Conservation (phyloP, 2,113 vertebrate genomes). For the Colossoma macropomum region DNA sequence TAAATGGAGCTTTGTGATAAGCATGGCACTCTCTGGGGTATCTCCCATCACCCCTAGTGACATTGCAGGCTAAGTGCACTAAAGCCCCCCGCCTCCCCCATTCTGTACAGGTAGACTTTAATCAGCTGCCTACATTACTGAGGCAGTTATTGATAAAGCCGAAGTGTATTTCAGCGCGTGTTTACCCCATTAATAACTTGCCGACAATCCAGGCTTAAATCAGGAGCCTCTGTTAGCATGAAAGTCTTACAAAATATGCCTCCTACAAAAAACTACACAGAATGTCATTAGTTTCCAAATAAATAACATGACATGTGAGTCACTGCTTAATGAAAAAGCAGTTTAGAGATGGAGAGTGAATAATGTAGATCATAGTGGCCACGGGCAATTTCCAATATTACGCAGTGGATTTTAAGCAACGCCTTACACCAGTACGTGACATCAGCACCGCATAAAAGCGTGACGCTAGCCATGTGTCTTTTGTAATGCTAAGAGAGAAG, state of each 20-base stretch:
- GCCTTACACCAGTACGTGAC: conserved; percentile 3
- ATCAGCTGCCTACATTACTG: conserved; percentile 41
- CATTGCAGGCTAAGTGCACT: conserved; percentile 23
- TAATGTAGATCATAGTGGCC: neutral
- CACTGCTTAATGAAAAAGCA: conserved; percentile 14
- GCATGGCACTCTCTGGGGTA: neutral
- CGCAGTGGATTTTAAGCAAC: conserved; percentile 16
- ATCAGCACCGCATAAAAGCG: conserved; percentile 15
- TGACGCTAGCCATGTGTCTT: conserved; percentile 1
- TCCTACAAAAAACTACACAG: neutral
- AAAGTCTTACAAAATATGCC: neutral
- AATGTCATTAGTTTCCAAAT: neutral
- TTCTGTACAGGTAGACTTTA: conserved; percentile 36
- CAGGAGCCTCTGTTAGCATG: neutral
- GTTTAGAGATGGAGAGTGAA: neutral
- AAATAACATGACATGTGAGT: neutral
- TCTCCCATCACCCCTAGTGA: conserved; percentile 15
- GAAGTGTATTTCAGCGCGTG: conserved; percentile 7
- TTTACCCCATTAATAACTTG: conserved; percentile 19
- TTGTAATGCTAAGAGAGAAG: conserved; percentile 24
- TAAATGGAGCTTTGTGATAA: conserved; percentile 5
- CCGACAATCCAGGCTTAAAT: conserved; percentile 3
- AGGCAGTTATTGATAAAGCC: conserved; percentile 37
- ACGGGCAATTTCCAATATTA: conserved; percentile 10
- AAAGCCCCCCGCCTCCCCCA: conserved; percentile 1